Evolutionary conservation across 2,888 invertebrate genomes (phyloP), one percentile per base, ranked within the genome.

Genomic region (Latrodectus elegans): DNA sequence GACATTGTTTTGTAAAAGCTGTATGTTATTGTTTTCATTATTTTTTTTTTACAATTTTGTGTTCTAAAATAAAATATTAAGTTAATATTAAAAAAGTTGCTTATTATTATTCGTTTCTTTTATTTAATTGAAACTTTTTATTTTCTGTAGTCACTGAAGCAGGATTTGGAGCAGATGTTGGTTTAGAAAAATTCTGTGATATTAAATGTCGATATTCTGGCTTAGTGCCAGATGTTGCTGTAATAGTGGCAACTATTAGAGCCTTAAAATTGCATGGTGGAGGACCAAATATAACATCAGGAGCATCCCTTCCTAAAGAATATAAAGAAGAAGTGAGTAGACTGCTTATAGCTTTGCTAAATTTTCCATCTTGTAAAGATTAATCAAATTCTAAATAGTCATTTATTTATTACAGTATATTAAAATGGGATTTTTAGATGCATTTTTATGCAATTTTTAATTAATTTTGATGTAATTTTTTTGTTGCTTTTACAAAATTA

Each of bases 241-340:
- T 99, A 0, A 93, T 99, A 70, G 99, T 99, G 65, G 95, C 96
- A 0, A 98, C 99, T 0, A 94, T 99, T 26, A 94, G 99, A 89
- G 99, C 99, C 22, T 94, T 99, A 81, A 99, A 99, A 94, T 98
- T 99, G 97, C 99, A 99, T 92, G 99, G 99, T 52, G 99, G 99
- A 73, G 99, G 99, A 0, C 97, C 98, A 0, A 92, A 95, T 0
- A 98, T 99, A 12, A 94, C 95, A 0, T 95, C 97, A 3, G 98
- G 98, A 2, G 93, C 95, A n/a, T 96, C 97, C 0, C 93, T 99
- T 0, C 95, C 96, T 89, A 94, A 95, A 68, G 97, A 95, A 90
- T 99, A 99, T 91, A 93, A 94, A 0, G 94, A 94, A 88, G 93
- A 94, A 92, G 93, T 93, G 87, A 76, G 49, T 77, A 4, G 8